Evolutionary conservation across 2,113 vertebrate species (phyloP), one percentile per base, ranked within the genome.

Genomic region (Abramis brama): DNA sequence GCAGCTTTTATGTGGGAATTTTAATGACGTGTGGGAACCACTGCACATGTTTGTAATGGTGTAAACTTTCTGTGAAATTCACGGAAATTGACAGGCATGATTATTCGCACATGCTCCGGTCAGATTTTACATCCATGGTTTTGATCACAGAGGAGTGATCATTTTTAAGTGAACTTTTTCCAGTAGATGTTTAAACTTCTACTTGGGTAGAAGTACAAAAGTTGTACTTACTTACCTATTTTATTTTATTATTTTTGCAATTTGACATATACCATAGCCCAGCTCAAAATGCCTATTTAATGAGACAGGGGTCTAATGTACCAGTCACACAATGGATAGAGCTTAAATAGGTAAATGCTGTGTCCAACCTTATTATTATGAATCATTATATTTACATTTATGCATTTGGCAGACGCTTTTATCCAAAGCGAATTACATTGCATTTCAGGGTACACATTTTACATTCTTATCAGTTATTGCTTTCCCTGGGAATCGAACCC

Each of bases 51-150:
- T 27, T 74, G 66, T 25, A 55, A 70, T 57, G 33, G 60, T 83
- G 25, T 52, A 11, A 43, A 7, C 33, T 73, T 81, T 62, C 17
- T n/a, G 21, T n/a, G n/a, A 59, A 80, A 60, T 73, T 86, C 85
- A 81, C 17, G 9, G 78, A 62, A 86, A 75, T 25, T 10, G 36
- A 60, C 17, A 47, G 23, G 52, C 19, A 45, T 81, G 68, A 75
- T 75, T 64, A 80, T 33, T 74, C 55, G 59, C 77, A 60, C 13
- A 79, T 57, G 77, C 5, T 59, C 21, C 3, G 2, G 27, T 78
- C 52, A 59, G 52, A 62, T 43, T 43, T 76, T 13, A 79, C 77
- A 60, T 60, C 23, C 33, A 79, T n/a, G 33, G 39, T 39, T 36
- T 39, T 79, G 57, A 23, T n/a, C 77, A 55, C 25, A 33, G 47